phyloP scores from a whole-genome alignment of 2,113 vertebrate genomes.

The Nesospiza acunhae region DNA sequence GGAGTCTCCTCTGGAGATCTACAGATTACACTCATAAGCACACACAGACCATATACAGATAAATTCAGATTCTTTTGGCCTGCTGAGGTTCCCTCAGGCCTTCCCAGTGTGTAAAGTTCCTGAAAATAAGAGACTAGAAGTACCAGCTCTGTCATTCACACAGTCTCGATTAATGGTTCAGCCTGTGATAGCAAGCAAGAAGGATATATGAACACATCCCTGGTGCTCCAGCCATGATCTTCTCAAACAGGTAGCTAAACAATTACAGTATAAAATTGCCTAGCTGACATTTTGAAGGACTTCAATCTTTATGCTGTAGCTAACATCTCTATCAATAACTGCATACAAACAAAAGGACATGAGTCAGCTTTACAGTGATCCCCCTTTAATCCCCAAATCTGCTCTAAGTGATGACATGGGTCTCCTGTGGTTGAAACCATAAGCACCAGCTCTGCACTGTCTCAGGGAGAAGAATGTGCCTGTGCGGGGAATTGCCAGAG shows the following conservation, averaged over 20 bases:
- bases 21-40: neutral
- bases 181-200: neutral
- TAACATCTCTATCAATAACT: neutral
- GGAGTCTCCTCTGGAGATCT: neutral
- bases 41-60: neutral
- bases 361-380: neutral
- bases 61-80: neutral
- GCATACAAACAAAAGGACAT: neutral
- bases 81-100: neutral
- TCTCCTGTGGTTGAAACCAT: neutral
- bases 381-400: neutral
- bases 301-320: neutral
- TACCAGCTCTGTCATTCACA: neutral
- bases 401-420: neutral
- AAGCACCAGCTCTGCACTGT: neutral
- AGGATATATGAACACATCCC: rapidly evolving
- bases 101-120: neutral
- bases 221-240: neutral
- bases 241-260: neutral
- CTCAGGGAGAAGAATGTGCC: neutral
- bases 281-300: neutral
- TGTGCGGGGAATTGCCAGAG: neutral
- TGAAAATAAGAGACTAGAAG: neutral
- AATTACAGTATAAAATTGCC: neutral
- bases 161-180: neutral